Evolutionary conservation across 2,888 invertebrate genomes (phyloP).

Genomic region (Bedellia somnulentella): DNA sequence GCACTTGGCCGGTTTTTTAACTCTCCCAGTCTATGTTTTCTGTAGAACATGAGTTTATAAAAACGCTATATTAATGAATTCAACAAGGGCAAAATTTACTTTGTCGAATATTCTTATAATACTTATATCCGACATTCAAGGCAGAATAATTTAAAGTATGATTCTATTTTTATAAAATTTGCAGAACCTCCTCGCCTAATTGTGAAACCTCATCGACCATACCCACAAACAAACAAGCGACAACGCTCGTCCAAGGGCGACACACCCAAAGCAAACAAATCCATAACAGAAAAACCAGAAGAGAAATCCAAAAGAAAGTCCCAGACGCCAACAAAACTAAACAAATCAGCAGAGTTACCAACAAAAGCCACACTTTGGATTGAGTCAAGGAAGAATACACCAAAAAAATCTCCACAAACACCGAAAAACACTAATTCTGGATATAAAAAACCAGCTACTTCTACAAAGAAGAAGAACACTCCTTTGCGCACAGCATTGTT

Average conservation of each 20-base stretch:
- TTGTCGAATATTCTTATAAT: no score
- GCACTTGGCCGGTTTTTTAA: no score
- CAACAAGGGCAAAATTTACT: no score
- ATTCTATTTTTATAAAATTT: no score
- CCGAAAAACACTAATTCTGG: no score
- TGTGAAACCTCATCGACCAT: constrained; percentile 5
- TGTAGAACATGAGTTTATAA: no score
- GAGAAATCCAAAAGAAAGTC: constrained; percentile 11
- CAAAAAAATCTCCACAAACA: background rate
- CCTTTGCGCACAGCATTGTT: constrained; percentile 25
- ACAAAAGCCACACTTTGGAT: constrained; percentile 39
- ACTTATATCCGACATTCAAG: no score
- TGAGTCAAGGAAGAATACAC: constrained; percentile 25
- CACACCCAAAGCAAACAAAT: constrained; percentile 4
- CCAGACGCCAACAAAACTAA: background rate
- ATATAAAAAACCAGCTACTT: no score
- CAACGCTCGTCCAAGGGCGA: background rate
- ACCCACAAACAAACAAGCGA: constrained; percentile 8
- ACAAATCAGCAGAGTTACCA: constrained; percentile 10
- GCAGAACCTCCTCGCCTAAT: constrained; percentile 5
- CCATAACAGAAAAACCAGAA: constrained; percentile 8
- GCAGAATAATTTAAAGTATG: no score
- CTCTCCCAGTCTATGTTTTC: no score
- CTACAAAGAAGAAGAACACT: constrained; percentile 11
- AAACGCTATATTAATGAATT: no score